Evolutionary conservation across 2,797 vertebrate genomes (phyloP).

Genomic region (Melanotaenia maccullochi): DNA sequence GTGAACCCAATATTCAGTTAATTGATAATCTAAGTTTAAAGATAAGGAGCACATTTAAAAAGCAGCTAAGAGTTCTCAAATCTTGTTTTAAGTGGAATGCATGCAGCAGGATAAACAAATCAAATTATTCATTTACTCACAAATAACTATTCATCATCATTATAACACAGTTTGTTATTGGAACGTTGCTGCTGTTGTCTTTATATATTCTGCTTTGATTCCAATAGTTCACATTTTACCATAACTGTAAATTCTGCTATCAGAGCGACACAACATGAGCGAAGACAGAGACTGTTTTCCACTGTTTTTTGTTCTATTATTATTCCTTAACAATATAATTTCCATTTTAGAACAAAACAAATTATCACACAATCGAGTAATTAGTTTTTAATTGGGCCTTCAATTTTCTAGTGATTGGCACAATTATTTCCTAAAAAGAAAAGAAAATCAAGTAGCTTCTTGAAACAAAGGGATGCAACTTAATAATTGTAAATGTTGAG

Average conservation of each 20-base stretch:
- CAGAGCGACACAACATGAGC: neutral
- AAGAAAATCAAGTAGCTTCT: neutral
- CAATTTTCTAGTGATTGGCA: neutral
- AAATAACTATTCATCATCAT: neutral
- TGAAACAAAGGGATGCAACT: neutral
- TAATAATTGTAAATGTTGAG: neutral
- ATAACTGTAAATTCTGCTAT: neutral
- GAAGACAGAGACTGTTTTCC: neutral
- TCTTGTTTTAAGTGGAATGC: neutral
- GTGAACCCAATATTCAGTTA: neutral
- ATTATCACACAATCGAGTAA: neutral
- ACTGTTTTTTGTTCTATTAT: neutral
- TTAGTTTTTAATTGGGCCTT: neutral
- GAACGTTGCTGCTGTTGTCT: neutral
- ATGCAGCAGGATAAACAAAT: neutral
- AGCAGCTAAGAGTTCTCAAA: neutral
- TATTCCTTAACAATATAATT: neutral
- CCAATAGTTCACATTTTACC: neutral
- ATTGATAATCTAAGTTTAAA: too few species aligned
- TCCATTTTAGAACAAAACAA: too few species aligned
- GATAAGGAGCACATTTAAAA: neutral
- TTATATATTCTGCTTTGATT: neutral
- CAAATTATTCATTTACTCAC: neutral
- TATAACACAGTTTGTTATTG: neutral
- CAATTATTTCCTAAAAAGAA: neutral